Conservation (phyloP, 2,797 vertebrate species). For the Alfaro cultratus region DNA sequence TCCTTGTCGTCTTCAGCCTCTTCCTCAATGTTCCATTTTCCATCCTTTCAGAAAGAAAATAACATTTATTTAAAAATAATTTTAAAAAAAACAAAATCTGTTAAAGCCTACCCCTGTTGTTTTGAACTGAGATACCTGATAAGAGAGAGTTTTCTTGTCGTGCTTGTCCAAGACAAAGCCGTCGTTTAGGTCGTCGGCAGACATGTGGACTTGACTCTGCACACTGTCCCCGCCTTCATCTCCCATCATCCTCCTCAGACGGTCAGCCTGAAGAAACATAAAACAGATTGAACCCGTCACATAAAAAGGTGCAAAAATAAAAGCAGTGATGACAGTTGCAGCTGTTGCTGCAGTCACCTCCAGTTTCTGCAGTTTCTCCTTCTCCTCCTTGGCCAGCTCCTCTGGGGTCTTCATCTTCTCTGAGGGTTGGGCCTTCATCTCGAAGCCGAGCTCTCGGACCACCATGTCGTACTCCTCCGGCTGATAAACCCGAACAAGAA, state of each 20-base stretch:
- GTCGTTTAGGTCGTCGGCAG: conserved; percentile 93
- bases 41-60: conserved; percentile 79
- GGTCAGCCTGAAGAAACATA: conserved; percentile 82
- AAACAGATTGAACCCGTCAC: neutral
- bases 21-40: conserved; percentile 81
- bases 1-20: conserved; percentile 42
- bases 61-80: neutral
- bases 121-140: conserved; percentile 78
- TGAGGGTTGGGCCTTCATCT: conserved; percentile 96
- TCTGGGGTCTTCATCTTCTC: conserved; percentile 91
- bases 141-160: conserved; percentile 86
- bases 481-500: conserved; percentile 65
- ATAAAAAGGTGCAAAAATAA: neutral
- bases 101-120: neutral
- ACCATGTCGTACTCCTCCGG: conserved; percentile 91
- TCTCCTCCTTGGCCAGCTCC: conserved; percentile 89
- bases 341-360: conserved; percentile 79
- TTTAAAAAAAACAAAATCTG: too few species aligned
- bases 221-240: conserved; percentile 62
- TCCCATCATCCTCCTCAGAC: conserved; percentile 92
- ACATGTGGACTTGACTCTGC: conserved; percentile 79
- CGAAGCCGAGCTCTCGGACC: conserved; percentile 95
- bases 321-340: neutral
- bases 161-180: conserved; percentile 91
- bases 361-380: conserved; percentile 84